A percentile compares a stretch with the other conserved stretches of the same genome.
Evolutionary conservation across 2,797 vertebrate species (phyloP).

Genomic region (Euphonia xanthogaster): DNA sequence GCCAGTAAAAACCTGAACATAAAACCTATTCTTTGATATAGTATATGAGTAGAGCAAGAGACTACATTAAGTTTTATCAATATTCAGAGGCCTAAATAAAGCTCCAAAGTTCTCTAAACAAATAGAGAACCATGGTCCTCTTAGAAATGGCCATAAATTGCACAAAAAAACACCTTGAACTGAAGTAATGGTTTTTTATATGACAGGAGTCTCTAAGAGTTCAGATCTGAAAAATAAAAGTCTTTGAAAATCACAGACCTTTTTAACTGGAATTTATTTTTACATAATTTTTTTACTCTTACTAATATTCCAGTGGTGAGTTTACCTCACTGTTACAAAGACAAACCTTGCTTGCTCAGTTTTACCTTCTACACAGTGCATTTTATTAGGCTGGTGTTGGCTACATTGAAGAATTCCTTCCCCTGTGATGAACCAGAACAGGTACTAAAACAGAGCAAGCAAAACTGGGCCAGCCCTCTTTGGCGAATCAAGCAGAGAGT

Average conservation of each 20-base stretch:
- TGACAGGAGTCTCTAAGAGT: not conserved
- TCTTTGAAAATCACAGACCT: not conserved
- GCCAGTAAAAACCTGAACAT: not conserved
- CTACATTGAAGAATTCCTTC: not conserved
- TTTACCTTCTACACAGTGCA: not conserved
- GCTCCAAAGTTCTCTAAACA: not conserved
- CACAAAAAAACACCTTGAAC: not conserved
- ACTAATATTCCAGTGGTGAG: not conserved
- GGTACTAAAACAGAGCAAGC: fast-evolving
- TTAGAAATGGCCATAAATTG: not conserved
- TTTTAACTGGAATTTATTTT: not conserved
- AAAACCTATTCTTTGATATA: not conserved
- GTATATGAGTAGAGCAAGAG: not conserved
- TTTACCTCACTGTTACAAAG: not conserved
- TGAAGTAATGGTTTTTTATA: not conserved
- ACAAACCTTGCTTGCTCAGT: not conserved
- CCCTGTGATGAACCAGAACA: not conserved
- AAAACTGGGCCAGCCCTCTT: not conserved
- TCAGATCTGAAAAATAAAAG: not conserved
- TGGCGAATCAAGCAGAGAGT: not conserved
- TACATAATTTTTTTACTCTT: not conserved
- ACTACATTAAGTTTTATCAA: not conserved
- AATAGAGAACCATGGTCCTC: not conserved
- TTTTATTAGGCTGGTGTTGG: not conserved
- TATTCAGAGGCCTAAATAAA: not conserved